Evolutionary conservation across 2,888 invertebrate species (phyloP).

Genomic region (Myopa testacea): DNA sequence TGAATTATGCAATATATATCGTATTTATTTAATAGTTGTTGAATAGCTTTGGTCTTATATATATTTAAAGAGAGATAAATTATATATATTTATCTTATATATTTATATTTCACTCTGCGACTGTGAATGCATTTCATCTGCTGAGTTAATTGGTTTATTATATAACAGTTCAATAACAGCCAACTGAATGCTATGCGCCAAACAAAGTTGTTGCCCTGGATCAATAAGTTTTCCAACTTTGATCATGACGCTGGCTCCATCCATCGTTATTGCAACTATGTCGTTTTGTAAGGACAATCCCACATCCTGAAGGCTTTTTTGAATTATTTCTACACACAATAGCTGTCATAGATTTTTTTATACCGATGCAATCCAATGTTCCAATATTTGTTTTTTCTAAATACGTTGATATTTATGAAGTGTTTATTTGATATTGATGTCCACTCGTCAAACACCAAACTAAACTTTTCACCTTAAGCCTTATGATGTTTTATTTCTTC

Average conservation of each 20-base stretch:
- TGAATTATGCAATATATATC: neutral
- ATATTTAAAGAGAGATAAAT: neutral
- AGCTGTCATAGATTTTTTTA: conserved; percentile 30
- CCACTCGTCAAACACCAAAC: conserved; percentile 3
- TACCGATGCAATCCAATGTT: neutral
- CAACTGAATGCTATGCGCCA: conserved; percentile 33
- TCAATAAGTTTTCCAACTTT: conserved; percentile 28
- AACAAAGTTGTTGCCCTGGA: conserved; percentile 22
- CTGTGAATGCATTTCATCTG: neutral
- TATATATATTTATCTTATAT: too few relatives aligned
- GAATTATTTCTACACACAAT: conserved; percentile 15
- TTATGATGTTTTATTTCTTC: too few relatives aligned
- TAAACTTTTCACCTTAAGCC: neutral
- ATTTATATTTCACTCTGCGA: too few relatives aligned
- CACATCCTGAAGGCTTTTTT: neutral
- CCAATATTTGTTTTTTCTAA: neutral
- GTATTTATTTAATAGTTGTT: neutral
- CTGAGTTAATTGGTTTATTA: neutral
- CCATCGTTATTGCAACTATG: conserved; percentile 33
- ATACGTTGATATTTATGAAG: neutral
- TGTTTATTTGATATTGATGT: neutral
- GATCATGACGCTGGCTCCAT: conserved; percentile 31
- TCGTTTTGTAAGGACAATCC: conserved; percentile 19
- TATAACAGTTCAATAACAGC: conserved; percentile 27
- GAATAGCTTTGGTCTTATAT: neutral